Conservation (phyloP, 1,140 invertebrate species). For the Chrysopa pallens region DNA sequence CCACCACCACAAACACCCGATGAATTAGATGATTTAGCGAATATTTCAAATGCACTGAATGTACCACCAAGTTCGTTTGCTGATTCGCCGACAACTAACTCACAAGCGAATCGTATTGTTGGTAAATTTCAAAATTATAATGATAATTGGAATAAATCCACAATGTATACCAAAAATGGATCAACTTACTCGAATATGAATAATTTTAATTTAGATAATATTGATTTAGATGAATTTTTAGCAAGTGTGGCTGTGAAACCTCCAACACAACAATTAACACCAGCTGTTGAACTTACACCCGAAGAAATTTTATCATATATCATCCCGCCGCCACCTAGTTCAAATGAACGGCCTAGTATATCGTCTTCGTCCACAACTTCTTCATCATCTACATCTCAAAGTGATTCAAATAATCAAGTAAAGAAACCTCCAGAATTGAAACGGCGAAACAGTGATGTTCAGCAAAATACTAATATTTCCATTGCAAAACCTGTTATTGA, state of each 20-base stretch:
- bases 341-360: neutral
- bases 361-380: neutral
- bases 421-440: conserved; percentile 25
- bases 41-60: conserved; percentile 39
- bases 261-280: conserved; percentile 41
- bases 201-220: conserved; percentile 7
- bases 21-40: conserved; percentile 42
- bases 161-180: neutral
- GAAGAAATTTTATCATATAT: conserved; percentile 65
- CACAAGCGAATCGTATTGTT: neutral
- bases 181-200: neutral
- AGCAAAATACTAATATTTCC: conserved; percentile 7
- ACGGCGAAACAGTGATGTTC: conserved; percentile 21
- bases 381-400: neutral
- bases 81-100: conserved; percentile 21
- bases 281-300: conserved; percentile 49
- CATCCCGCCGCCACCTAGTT: conserved; percentile 56
- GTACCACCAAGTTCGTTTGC: conserved; percentile 54
- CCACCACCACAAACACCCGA: conserved; percentile 69
- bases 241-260: conserved; percentile 66
- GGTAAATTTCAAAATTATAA: no score
- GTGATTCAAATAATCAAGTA: neutral
- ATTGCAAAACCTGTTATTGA: conserved; percentile 31
- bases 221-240: conserved; percentile 60
- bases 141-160: no score